These are phyloP conservation scores for Molossus alvarezi DNA, from an alignment of 2,797 vertebrate species.

Conservation along the genomic window DNA sequence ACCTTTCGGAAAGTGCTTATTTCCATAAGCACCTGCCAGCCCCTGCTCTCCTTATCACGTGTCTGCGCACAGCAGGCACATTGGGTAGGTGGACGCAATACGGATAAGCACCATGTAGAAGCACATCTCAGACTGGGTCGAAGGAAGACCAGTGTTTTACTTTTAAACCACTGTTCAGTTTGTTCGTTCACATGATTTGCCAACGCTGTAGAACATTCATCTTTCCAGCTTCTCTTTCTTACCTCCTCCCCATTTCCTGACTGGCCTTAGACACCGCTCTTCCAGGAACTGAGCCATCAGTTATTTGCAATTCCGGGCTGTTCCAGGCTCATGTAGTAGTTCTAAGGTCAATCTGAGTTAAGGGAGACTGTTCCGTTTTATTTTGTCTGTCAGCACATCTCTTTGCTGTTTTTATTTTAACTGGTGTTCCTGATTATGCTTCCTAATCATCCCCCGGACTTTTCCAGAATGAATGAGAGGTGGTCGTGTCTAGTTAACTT, in stretches of 20 bases:
- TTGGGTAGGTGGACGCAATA: background rate
- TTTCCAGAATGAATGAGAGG: constrained; percentile 1
- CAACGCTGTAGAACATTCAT: constrained; percentile 20
- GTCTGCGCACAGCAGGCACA: background rate
- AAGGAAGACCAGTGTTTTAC: background rate
- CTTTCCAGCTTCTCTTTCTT: constrained; percentile 13
- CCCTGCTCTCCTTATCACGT: background rate
- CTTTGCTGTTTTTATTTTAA: constrained; percentile 2
- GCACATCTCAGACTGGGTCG: background rate
- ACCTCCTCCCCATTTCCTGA: constrained; percentile 40
- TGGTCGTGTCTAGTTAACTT: background rate
- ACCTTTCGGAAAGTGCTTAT: constrained; percentile 11
- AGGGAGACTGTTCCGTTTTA: constrained; percentile 30
- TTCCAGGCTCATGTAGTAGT: constrained; percentile 18
- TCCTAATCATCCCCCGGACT: background rate
- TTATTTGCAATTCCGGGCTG: background rate
- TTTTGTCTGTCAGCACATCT: constrained; percentile 30
- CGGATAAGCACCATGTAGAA: background rate
- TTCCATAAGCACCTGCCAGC: background rate
- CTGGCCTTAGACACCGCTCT: constrained; percentile 50
- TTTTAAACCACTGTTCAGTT: background rate
- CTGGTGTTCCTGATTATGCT: background rate
- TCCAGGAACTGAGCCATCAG: constrained; percentile 60
- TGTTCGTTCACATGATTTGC: background rate
- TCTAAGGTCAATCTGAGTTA: constrained; percentile 65